A percentile compares a stretch with the other conserved stretches of the same genome.
Conservation (phyloP, 2,888 invertebrate species). For the Heliconius sara region DNA sequence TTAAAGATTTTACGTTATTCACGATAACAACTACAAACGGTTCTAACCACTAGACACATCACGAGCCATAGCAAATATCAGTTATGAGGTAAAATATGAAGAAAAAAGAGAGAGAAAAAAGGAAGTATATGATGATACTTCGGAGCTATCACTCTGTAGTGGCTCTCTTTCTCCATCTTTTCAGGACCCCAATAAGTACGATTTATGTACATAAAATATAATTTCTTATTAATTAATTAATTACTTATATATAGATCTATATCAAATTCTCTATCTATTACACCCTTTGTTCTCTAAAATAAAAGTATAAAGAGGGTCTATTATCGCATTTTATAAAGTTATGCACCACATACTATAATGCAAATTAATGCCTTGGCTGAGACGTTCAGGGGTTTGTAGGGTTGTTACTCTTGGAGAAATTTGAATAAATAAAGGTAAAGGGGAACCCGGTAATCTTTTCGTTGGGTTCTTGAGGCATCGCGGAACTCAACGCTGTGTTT, state of each 20-base stretch:
- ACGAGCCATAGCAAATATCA: too few relatives aligned
- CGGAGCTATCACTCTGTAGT: too few relatives aligned
- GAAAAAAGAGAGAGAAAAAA: too few relatives aligned
- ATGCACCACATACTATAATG: conserved; percentile 75
- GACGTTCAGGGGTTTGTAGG: conserved; percentile 59
- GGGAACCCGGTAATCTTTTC: too few relatives aligned
- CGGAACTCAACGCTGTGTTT: too few relatives aligned
- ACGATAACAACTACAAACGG: too few relatives aligned
- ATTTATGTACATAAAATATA: not conserved
- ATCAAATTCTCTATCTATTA: not conserved
- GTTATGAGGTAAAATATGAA: too few relatives aligned
- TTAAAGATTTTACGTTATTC: too few relatives aligned
- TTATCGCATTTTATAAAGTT: conserved; percentile 72
- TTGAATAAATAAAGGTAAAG: not conserved
- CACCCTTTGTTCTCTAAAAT: conserved; percentile 23
- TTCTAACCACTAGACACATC: too few relatives aligned
- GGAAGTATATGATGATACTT: too few relatives aligned
- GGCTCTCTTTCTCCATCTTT: too few relatives aligned
- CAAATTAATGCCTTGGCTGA: conserved; percentile 76
- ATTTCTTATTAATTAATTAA: not conserved
- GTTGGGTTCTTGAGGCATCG: too few relatives aligned
- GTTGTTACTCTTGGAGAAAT: conserved; percentile 54
- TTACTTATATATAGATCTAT: not conserved
- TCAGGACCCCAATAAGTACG: not conserved
- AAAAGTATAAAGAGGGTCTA: conserved; percentile 36